A percentile compares a stretch with the other conserved stretches of the same genome.
phyloP scores from a whole-genome alignment of 2,797 vertebrate genomes.

The Enteromius afrohamiltoni region DNA sequence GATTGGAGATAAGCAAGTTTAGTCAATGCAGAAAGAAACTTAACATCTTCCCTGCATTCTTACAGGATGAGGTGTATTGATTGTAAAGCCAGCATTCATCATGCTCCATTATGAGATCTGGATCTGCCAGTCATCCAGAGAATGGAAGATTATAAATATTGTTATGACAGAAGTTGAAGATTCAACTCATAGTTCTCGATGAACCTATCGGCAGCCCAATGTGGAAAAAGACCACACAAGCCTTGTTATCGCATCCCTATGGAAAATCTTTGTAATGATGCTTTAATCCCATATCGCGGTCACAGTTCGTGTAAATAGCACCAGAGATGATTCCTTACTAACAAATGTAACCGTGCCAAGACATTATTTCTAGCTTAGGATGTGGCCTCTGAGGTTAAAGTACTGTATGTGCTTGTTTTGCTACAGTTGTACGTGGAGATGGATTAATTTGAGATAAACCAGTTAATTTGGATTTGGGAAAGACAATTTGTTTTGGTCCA shows the following conservation, averaged over 20 bases:
- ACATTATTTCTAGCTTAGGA: slow-evolving; percentile 4
- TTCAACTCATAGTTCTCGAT: not conserved
- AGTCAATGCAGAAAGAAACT: not conserved
- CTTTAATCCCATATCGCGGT: slow-evolving; percentile 17
- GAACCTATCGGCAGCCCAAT: not conserved
- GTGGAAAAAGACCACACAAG: slow-evolving; percentile 42
- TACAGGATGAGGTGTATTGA: not conserved
- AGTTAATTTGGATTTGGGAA: slow-evolving; percentile 43
- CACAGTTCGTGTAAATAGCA: slow-evolving; percentile 1
- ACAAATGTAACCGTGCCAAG: slow-evolving; percentile 17
- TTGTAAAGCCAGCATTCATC: slow-evolving; percentile 22
- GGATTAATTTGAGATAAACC: slow-evolving; percentile 50
- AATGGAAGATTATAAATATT: slow-evolving; percentile 4
- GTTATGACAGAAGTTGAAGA: not conserved
- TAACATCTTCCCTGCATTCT: slow-evolving; percentile 10
- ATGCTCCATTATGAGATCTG: not conserved
- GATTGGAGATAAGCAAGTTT: slow-evolving; percentile 23
- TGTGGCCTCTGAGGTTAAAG: not conserved
- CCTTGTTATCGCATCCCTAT: not conserved
- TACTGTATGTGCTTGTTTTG: slow-evolving; percentile 19
- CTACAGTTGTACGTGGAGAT: slow-evolving; percentile 27
- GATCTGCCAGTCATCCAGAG: not conserved
- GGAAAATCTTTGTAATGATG: slow-evolving; percentile 7
- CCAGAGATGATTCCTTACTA: slow-evolving; percentile 24
- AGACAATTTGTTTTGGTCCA: slow-evolving; percentile 51